These are phyloP conservation scores for Lerista edwardsae DNA, from an alignment of 2,797 vertebrate species.

Conservation along the genomic window DNA sequence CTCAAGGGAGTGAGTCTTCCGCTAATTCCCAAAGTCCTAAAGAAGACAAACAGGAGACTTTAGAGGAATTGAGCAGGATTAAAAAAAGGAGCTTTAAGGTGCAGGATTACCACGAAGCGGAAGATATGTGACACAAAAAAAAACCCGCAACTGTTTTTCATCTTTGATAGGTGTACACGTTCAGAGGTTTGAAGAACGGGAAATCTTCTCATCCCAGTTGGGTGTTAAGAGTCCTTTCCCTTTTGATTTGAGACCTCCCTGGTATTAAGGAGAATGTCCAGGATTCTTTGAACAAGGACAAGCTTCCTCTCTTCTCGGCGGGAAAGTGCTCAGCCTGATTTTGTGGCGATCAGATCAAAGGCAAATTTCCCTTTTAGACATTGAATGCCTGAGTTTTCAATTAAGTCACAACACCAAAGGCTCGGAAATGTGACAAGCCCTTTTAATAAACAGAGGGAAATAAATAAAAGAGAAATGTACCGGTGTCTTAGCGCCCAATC, in stretches of 20 bases:
- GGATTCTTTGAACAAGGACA: neutral
- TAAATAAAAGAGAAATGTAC: neutral
- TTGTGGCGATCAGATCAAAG: slow-evolving; percentile 15
- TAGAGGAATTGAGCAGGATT: slow-evolving; percentile 44
- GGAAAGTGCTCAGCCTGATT: neutral
- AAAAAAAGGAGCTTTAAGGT: slow-evolving; percentile 34
- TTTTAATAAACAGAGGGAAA: slow-evolving; percentile 12
- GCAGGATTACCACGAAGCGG: slow-evolving; percentile 3
- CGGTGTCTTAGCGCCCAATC: no score
- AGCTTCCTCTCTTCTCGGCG: neutral
- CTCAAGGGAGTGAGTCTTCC: neutral
- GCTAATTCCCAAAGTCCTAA: neutral
- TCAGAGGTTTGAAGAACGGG: slow-evolving; percentile 6
- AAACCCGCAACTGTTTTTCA: slow-evolving; percentile 34
- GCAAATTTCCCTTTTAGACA: neutral
- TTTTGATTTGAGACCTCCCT: neutral
- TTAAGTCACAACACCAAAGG: neutral
- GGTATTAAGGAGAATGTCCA: neutral
- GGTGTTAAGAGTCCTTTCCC: slow-evolving; percentile 6
- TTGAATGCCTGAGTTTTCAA: neutral
- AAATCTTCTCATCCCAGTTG: slow-evolving; percentile 17
- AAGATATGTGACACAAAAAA: slow-evolving; percentile 1
- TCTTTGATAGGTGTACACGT: slow-evolving; percentile 16
- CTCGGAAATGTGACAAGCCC: neutral
- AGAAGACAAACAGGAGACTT: neutral